These are phyloP conservation scores for Tenrec ecaudatus DNA, from an alignment of 2,113 vertebrate genomes.

Conservation along the genomic window DNA sequence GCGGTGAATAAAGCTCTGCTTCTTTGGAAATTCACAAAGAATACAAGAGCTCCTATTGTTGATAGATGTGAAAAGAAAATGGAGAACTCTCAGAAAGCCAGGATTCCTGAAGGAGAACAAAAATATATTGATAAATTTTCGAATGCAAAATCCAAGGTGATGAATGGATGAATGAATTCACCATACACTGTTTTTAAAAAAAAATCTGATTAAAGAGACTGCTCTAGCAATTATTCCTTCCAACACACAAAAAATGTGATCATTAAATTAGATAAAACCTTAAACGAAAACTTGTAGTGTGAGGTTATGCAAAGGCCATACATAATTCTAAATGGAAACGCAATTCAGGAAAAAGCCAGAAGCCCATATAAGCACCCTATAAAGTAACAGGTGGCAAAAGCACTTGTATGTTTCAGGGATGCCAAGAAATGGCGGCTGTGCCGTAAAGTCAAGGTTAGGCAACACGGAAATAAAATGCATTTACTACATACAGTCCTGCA, in stretches of 20 bases:
- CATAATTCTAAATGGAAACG: slow-evolving; percentile 63
- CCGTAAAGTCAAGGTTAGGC: slow-evolving; percentile 20
- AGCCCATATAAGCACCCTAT: slow-evolving; percentile 60
- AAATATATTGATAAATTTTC: not conserved
- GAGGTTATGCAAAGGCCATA: slow-evolving; percentile 45
- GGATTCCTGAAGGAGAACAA: slow-evolving; percentile 15
- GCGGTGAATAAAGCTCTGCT: not conserved
- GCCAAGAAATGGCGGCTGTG: slow-evolving; percentile 37
- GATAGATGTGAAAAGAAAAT: slow-evolving; percentile 21
- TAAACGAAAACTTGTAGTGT: slow-evolving; percentile 49
- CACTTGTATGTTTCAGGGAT: slow-evolving; percentile 48
- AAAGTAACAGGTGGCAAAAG: slow-evolving; percentile 64
- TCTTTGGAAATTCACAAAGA: not conserved
- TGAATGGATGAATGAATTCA: slow-evolving; percentile 4
- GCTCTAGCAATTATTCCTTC: slow-evolving; percentile 22
- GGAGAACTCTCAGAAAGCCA: slow-evolving; percentile 22
- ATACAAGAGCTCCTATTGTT: slow-evolving; percentile 3
- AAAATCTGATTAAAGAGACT: slow-evolving; percentile 50
- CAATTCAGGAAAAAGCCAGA: slow-evolving; percentile 72
- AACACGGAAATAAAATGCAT: slow-evolving; percentile 50
- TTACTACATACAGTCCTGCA: slow-evolving; percentile 4
- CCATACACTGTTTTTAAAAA: not conserved
- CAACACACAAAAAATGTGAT: not conserved
- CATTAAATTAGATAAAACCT: slow-evolving; percentile 64
- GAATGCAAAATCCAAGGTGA: not conserved